Conservation (phyloP, 2,888 invertebrate genomes). For the Paralinhomoeus sp. region DNA sequence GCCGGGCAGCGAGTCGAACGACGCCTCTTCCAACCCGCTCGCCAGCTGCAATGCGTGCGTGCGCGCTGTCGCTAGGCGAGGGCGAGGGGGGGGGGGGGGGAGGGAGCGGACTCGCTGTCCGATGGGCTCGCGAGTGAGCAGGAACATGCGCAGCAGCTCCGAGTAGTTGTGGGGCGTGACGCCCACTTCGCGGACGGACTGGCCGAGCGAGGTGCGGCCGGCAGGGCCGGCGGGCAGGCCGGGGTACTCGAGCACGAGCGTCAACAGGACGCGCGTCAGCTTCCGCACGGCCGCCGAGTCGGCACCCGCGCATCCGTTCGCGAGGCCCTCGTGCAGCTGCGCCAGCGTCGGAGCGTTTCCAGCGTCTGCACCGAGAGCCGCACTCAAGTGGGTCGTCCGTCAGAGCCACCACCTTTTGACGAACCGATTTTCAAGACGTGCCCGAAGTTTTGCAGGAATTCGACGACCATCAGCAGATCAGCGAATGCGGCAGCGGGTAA, state of each 20-base stretch:
- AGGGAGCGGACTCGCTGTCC: too few species aligned
- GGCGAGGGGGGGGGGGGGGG: too few species aligned
- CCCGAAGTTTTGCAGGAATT: conserved; percentile 85
- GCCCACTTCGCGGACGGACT: conserved; percentile 55
- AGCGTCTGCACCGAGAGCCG: conserved; percentile 39
- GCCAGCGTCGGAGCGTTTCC: conserved; percentile 63
- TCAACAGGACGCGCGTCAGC: conserved; percentile 22
- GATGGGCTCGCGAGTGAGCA: conserved; percentile 24
- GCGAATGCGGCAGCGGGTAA: conserved; percentile 69
- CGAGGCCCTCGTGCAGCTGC: conserved; percentile 26
- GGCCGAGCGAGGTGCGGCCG: conserved; percentile 50
- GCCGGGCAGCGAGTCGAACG: conserved; percentile 60
- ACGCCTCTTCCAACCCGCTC: conserved; percentile 52
- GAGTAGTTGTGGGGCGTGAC: conserved; percentile 72
- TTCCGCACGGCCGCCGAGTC: conserved; percentile 21
- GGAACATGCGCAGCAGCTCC: conserved; percentile 68
- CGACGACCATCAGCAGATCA: conserved; percentile 76
- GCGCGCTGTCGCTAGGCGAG: neutral
- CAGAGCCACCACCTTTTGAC: too few species aligned
- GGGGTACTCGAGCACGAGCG: conserved; percentile 29
- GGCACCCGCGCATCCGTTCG: conserved; percentile 17
- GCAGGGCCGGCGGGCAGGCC: conserved; percentile 25
- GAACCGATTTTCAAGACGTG: conserved; percentile 74
- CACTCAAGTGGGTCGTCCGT: too few species aligned
- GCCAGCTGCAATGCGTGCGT: conserved; percentile 30